Conservation (phyloP, 2,113 vertebrate species). For the Tupaia tana region DNA sequence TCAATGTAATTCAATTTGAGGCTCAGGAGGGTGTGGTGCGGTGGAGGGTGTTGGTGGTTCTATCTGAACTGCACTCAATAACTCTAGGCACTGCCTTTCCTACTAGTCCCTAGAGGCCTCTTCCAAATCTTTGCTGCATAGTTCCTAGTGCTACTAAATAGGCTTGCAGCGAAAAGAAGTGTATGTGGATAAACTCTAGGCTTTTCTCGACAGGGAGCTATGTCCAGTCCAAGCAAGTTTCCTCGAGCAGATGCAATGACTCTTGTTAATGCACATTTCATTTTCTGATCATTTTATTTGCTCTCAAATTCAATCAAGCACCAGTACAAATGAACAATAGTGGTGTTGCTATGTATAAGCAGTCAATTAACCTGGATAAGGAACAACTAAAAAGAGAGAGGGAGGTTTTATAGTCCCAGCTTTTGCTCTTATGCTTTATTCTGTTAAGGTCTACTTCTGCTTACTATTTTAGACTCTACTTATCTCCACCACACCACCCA, state of each 20-base stretch:
- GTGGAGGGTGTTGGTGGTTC: neutral
- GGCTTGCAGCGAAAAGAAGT: neutral
- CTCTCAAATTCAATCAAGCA: constrained; percentile 34
- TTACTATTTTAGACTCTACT: constrained; percentile 13
- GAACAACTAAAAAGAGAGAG: constrained; percentile 27
- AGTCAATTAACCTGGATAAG: neutral
- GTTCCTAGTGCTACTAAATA: constrained; percentile 28
- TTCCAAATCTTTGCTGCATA: constrained; percentile 45
- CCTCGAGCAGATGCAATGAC: neutral
- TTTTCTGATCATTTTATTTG: constrained; percentile 48
- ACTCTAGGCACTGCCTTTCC: neutral
- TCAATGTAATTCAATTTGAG: neutral
- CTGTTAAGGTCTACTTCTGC: neutral
- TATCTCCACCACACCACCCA: neutral
- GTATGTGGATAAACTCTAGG: constrained; percentile 9
- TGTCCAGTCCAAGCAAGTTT: constrained; percentile 5
- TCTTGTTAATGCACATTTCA: constrained; percentile 36
- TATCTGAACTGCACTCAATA: neutral
- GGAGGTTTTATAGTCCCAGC: neutral
- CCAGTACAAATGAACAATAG: constrained; percentile 6
- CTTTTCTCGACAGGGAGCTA: constrained; percentile 64
- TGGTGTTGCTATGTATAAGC: neutral
- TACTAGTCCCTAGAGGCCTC: neutral
- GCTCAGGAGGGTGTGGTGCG: neutral
- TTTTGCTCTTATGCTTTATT: neutral